Evolutionary conservation across 2,797 vertebrate genomes (phyloP), one percentile per base, ranked within the genome.

Genomic region (Basileuterus tristriatus): DNA sequence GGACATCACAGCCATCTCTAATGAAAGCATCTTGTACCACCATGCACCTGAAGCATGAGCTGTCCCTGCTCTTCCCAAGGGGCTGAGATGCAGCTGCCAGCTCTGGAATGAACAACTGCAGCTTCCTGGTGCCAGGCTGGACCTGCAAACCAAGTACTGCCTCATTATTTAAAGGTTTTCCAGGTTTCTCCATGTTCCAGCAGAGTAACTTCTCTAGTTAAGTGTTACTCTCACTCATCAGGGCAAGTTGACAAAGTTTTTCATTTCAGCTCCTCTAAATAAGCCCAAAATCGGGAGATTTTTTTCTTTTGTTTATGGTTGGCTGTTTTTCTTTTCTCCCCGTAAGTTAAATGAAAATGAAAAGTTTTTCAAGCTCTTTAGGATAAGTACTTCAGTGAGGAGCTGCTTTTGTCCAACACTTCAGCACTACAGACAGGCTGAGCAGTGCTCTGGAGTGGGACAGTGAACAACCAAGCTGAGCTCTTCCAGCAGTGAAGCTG

Each of bases 221-320:
- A 37, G 8, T 1, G 37, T 34, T 37, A 43, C 26, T 85, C 70
- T 56, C 11, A 8, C 43, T 69, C 32, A 32, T 1, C 36, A 69
- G 43, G 12, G 4, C 6, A 71, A 30, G 15, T 6, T 50, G 2
- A 65, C 0, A 0, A 49, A 67, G n/a, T 27, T 6, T 47, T 29
- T 26, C 2, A 75, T 81, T 90, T 58, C 70, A 63, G 55, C 18
- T 65, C 23, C 32, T 79, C 59, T 29, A 32, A 74, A 50, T 22
- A 49, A 63, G 46, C 8, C 4, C 47, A 41, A 8, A 80, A 21
- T 1, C 2, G 0, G 4, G 8, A 7, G 7, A 5, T 3, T 26
- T 37, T 37, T 56, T 52, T 18, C 3, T 22, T 56, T 53, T 17
- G 21, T 29, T 41, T n/a, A 34, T 26, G 12, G 8, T 14, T 9